Evolutionary conservation across 2,888 invertebrate species (phyloP), one percentile per base, ranked within the genome.

Genomic region (Mesopsocus fuscifrons): DNA sequence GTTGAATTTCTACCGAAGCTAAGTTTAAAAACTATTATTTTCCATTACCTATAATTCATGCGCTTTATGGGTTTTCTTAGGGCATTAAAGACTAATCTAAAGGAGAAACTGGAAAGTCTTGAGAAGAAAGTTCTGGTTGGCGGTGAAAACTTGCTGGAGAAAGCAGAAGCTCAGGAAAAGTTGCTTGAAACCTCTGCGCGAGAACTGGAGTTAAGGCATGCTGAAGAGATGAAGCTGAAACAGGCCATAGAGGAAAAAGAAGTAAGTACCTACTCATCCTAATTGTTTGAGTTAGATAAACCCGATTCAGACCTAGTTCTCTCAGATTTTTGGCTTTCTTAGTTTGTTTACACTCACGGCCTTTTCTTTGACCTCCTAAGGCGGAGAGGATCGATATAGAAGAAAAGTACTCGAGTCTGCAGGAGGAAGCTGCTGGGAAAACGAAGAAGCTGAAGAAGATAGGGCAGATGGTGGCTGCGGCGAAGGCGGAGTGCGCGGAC

Each of bases 71-170:
- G n/a, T n/a, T n/a, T 46, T 40, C 34, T 35, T 21, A 22, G 23
- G 41, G 23, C 30, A 18, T 9, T 6, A 13, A 16, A 41, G 41
- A 46, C 52, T 49, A 35, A 43, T 21, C 20, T 54, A 30, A 52
- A 52, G 45, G 78, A 83, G 46, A 92, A 94, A 57, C 72, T 98
- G 44, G 73, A 78, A 48, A 80, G 82, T 5, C 71, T 98, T 41
- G 92, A 97, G 59, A 88, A 87, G 50, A 95, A 94, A 61, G 91
- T 98, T 44, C 71, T 98, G 17, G 88, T 97, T 0, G 98, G 98
- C 1, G 98, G 98, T 1, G 97, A 95, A 65, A 98, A 98, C 65
- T 69, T 98, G 5, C 67, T 98, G 48, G 97, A 97, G 59, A 95
- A 95, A 59, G 94, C 94, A 0, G 89, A 95, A 57, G 77, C 85